Evolutionary conservation across 2,797 vertebrate species (phyloP).

Genomic region (Pangasius djambal): DNA sequence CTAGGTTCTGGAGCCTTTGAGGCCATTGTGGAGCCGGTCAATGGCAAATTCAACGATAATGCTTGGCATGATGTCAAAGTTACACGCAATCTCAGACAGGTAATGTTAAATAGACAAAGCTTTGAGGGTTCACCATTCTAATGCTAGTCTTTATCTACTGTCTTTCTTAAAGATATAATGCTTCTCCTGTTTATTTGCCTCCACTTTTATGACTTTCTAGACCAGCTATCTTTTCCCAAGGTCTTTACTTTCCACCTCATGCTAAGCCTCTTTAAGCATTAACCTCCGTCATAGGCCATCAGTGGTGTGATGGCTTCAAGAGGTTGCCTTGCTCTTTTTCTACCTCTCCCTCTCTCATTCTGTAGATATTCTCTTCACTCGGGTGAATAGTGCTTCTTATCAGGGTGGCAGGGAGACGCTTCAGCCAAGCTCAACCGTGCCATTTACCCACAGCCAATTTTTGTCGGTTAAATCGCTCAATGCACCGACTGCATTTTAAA

Average conservation of each 20-base stretch:
- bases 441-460: slow-evolving; percentile 58
- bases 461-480: slow-evolving; percentile 56
- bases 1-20: slow-evolving; percentile 97
- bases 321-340: slow-evolving; percentile 37
- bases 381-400: slow-evolving; percentile 54
- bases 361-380: slow-evolving; percentile 55
- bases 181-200: background rate
- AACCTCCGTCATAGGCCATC: slow-evolving; percentile 57
- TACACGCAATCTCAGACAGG: slow-evolving; percentile 97
- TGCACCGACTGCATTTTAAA: slow-evolving; percentile 51
- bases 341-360: slow-evolving; percentile 26
- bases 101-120: slow-evolving; percentile 69
- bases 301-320: slow-evolving; percentile 54
- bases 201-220: slow-evolving; percentile 23
- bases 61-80: slow-evolving; percentile 98
- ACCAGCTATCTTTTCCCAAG: background rate
- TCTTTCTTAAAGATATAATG: background rate
- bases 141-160: too few relatives aligned
- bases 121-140: background rate
- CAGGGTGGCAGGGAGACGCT: slow-evolving; percentile 54
- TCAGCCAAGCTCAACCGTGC: slow-evolving; percentile 55
- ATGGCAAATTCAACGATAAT: slow-evolving; percentile 98
- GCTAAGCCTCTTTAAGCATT: slow-evolving; percentile 46
- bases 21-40: slow-evolving; percentile 96
- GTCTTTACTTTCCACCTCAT: slow-evolving; percentile 48